phyloP scores from a whole-genome alignment of 2,797 vertebrate genomes.

The Macroramphosus scolopax region DNA sequence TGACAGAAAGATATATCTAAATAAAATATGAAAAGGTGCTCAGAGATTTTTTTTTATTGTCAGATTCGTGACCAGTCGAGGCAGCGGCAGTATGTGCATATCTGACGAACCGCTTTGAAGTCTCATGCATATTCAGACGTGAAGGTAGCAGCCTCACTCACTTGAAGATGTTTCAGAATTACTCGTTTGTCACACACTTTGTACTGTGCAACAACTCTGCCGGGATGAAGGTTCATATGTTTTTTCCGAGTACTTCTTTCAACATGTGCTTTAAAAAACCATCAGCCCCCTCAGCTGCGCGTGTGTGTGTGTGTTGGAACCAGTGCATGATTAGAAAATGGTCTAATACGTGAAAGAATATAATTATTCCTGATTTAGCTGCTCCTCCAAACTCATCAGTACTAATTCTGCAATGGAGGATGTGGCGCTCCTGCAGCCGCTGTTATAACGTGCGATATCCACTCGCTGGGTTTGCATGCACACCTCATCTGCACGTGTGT shows the following conservation, averaged over 20 bases:
- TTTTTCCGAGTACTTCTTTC: constrained; percentile 51
- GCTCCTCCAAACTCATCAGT: constrained; percentile 42
- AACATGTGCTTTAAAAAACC: constrained; percentile 44
- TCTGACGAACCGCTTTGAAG: constrained; percentile 55
- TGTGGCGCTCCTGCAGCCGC: constrained; percentile 25
- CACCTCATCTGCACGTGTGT: constrained; percentile 47
- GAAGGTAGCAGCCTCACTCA: constrained; percentile 41
- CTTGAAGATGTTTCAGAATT: constrained; percentile 40
- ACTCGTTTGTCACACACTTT: constrained; percentile 60
- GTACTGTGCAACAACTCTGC: constrained; percentile 36
- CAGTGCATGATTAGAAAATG: constrained; percentile 38
- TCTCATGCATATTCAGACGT: constrained; percentile 62
- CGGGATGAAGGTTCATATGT: constrained; percentile 46
- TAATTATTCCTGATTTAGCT: constrained; percentile 54
- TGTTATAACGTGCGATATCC: constrained; percentile 42
- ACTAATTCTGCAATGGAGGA: constrained; percentile 20
- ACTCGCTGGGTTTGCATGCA: constrained; percentile 38
- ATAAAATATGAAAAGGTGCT: constrained; percentile 56
- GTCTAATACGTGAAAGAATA: constrained; percentile 35
- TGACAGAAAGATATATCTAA: constrained; percentile 55
- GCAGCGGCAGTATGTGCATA: constrained; percentile 26
- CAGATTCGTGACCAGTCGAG: constrained; percentile 24
- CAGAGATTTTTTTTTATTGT: constrained; percentile 51
- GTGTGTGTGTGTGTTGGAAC: constrained; percentile 24
- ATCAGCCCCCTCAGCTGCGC: constrained; percentile 34